Percentiles rank a stretch among this genome's conserved stretches.
Evolutionary conservation across 2,797 vertebrate species (phyloP).

Genomic region (Eutrigla gurnardus): DNA sequence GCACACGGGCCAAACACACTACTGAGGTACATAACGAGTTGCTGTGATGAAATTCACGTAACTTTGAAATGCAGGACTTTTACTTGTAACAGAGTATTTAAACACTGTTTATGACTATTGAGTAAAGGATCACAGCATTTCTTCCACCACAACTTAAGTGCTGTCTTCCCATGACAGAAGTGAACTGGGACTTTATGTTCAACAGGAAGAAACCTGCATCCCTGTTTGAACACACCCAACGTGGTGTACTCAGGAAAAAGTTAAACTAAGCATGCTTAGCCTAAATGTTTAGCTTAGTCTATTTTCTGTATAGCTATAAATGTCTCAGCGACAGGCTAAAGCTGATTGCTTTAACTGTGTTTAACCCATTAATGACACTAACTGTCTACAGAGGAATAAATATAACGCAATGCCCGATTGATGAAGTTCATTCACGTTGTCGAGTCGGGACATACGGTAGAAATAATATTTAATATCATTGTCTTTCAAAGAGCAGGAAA

Average conservation of each 20-base stretch:
- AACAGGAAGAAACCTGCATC: constrained; percentile 7
- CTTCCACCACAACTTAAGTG: not conserved
- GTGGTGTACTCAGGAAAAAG: not conserved
- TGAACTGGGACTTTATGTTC: not conserved
- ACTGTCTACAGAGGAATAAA: not conserved
- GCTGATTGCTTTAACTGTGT: not conserved
- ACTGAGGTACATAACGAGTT: no score
- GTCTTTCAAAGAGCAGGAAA: not conserved
- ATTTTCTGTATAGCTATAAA: constrained; percentile 21
- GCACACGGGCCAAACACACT: no score
- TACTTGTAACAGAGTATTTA: not conserved
- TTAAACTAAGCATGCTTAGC: constrained; percentile 16
- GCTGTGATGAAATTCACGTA: no score
- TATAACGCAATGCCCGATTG: not conserved
- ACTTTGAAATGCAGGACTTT: not conserved
- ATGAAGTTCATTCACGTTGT: not conserved
- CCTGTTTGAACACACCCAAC: not conserved
- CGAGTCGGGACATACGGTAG: not conserved
- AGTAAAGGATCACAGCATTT: not conserved
- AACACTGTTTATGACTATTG: not conserved
- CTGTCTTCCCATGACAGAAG: not conserved
- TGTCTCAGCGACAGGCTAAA: not conserved
- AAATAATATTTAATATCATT: not conserved
- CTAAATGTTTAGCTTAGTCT: constrained; percentile 27
- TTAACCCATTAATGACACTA: constrained; percentile 2